Percentiles rank a stretch among this genome's conserved stretches.
Conservation (phyloP, 2,888 invertebrate genomes). For the Dasypolia templi region DNA sequence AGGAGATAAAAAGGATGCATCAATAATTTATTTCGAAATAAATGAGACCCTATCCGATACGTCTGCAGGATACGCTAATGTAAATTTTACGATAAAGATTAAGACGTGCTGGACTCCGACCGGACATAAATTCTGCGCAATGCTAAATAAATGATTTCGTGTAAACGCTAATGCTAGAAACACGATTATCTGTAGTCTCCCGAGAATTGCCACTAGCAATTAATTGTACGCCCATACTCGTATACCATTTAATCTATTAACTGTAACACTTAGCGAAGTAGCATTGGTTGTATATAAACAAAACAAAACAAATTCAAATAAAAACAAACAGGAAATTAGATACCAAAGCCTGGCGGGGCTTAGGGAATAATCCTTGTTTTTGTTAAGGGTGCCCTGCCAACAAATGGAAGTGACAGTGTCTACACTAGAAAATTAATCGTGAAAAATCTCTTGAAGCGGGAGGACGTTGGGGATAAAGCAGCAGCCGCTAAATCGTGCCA, state of each 20-base stretch:
- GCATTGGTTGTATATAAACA: conserved; percentile 70
- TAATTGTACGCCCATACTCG: conserved; percentile 49
- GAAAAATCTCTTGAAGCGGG: conserved; percentile 86
- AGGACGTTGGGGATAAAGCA: conserved; percentile 75
- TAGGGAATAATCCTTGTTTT: conserved; percentile 88
- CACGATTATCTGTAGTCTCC: conserved; percentile 47
- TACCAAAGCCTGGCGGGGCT: conserved; percentile 82
- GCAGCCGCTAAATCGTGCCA: conserved; percentile 84
- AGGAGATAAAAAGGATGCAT: conserved; percentile 87
- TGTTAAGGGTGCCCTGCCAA: conserved; percentile 86
- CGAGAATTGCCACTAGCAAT: conserved; percentile 49
- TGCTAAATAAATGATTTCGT: conserved; percentile 57
- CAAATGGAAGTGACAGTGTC: conserved; percentile 88
- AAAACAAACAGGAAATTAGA: conserved; percentile 86
- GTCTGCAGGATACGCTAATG: conserved; percentile 74
- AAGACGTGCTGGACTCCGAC: conserved; percentile 56
- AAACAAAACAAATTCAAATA: conserved; percentile 77
- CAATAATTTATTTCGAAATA: conserved; percentile 82
- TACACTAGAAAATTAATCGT: conserved; percentile 88
- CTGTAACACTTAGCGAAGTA: conserved; percentile 42
- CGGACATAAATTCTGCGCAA: conserved; percentile 58
- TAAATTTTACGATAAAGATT: conserved; percentile 71
- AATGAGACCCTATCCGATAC: conserved; percentile 71
- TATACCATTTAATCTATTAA: conserved; percentile 53
- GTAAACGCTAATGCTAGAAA: conserved; percentile 53